These are phyloP conservation scores for Azemiops feae DNA, from an alignment of 2,113 vertebrate species.

Conservation along the genomic window DNA sequence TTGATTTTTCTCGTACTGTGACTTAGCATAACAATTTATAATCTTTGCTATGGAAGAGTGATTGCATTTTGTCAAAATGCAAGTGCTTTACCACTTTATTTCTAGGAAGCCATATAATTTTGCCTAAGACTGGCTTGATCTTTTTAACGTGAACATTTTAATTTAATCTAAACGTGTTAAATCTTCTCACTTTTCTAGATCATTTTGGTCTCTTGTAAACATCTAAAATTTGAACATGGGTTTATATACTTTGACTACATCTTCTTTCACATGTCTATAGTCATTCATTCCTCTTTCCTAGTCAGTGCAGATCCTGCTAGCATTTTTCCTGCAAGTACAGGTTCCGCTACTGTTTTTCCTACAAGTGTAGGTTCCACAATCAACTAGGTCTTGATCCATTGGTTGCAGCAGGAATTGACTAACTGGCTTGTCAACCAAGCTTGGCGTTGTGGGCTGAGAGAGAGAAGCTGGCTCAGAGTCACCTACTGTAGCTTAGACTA, in stretches of 20 bases:
- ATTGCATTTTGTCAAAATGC: not conserved
- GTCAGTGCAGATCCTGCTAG: not conserved
- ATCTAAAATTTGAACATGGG: not conserved
- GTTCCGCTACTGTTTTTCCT: not conserved
- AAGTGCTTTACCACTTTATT: not conserved
- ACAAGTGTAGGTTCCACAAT: not conserved
- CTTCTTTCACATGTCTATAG: not conserved
- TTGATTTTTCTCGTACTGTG: not conserved
- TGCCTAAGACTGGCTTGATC: not conserved
- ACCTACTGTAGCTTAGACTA: no score
- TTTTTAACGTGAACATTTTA: not conserved
- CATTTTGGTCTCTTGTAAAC: not conserved
- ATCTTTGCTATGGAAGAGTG: not conserved
- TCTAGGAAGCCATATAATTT: not conserved
- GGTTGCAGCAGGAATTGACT: no score
- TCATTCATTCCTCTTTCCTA: not conserved
- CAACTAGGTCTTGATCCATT: not conserved
- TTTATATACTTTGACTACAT: not conserved
- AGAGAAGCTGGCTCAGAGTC: no score
- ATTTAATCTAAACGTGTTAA: not conserved
- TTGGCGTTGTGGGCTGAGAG: no score
- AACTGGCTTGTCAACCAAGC: no score
- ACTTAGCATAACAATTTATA: not conserved
- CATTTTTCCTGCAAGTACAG: not conserved
- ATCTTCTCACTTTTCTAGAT: not conserved